Evolutionary conservation across 2,797 vertebrate genomes (phyloP), one percentile per base, ranked within the genome.

Genomic region (Sphenopsis melanotis): DNA sequence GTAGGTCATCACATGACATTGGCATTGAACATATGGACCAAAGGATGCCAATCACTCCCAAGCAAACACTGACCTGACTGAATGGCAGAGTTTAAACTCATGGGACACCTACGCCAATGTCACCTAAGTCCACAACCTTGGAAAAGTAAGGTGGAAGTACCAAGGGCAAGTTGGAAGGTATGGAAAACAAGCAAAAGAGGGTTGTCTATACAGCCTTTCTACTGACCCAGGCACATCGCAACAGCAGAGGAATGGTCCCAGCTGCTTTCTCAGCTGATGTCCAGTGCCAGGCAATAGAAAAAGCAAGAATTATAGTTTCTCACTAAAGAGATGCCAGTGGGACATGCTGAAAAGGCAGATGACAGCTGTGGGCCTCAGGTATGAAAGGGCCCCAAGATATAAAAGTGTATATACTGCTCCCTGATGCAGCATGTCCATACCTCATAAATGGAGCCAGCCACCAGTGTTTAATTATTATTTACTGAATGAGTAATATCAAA

Each of bases 81-180:
- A n/a, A n/a, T 9, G 41, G 30, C 7, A 29, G 19, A 76, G 19
- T 15, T 64, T n/a, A 61, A 77, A 86, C 23, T 63, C 39, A 50
- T 21, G 34, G 65, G 36, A 19, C 11, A 49, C 29, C 21, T 34
- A 34, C 4, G 23, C 3, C 1, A 1, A 26, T 22, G 50, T 66
- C 44, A 63, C 4, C 0, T 9, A 42, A 69, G 16, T 72, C 39
- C 8, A 7, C 3, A 0, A 17, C 42, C 42, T 24, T 24, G 21
- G 36, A 80, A 34, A 18, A 53, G 21, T 18, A 32, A 65, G 29
- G 22, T 12, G 15, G 4, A 75, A 79, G 4, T 34, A 68, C 5
- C 19, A 63, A 84, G 13, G 7, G 41, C 19, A 68, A 47, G 6
- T 2, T 65, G 12, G 44, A 93, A 93, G n/a, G 16, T 7, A 6